Evolutionary conservation across 2,888 invertebrate species (phyloP), one percentile per base, ranked within the genome.

Genomic region (Linnaemya vulpina): DNA sequence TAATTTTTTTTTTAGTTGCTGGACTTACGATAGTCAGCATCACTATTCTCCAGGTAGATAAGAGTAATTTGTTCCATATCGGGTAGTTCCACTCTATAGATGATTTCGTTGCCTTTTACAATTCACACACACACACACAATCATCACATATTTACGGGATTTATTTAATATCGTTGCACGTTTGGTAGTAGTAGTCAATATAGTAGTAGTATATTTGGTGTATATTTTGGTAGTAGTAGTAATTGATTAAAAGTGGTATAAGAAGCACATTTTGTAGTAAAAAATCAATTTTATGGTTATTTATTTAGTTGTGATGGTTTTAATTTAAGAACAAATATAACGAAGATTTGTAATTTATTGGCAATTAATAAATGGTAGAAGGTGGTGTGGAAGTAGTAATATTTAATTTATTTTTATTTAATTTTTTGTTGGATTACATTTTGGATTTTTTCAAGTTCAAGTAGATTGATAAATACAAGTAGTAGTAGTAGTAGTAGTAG

Each of bases 11-110:
- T 88, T 90, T 90, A 90, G 88, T 90, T 90, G 92, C 93, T 92
- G 91, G 92, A 93, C 92, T 93, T 93, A 93, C 92, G 91, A 93
- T 93, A 93, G 92, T 93, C 92, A 92, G 93, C 93, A 92, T 92
- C 93, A 89, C 89, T 92, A 96, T 96, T 96, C 95, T 96, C 96
- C 96, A 96, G 96, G 96, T 96, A 96, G 94, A 96, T 96, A 95
- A 96, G 96, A 94, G 96, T 96, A 94, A 96, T 96, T 95, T 96
- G 96, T 95, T 96, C 96, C 96, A 96, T 96, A 95, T 96, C 96
- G 94, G 96, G 96, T 94, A 96, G 96, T 95, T 96, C 96, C 95
- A 96, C 96, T 94, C 96, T 96, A 95, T 96, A 96, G 95, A 96
- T 96, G 95, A 96, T 96, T 95, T 96, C 96, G 94, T 85, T 82